Conservation (phyloP, 2,113 vertebrate genomes). For the Callipepla californica region DNA sequence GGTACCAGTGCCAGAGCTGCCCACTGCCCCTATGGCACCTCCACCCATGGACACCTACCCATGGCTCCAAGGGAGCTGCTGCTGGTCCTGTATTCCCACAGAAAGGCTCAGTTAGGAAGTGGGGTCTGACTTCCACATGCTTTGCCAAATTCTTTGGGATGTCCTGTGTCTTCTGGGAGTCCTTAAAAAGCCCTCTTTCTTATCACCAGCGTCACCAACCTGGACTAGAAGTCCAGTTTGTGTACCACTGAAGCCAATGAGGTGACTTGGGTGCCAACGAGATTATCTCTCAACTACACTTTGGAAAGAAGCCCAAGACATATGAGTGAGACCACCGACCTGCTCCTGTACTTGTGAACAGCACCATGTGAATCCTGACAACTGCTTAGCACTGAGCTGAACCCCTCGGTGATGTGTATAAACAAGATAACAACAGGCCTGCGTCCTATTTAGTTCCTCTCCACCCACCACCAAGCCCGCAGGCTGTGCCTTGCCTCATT, state of each 20-base stretch:
- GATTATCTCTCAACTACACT: not conserved
- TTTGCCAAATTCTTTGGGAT: not conserved
- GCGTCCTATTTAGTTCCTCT: slow-evolving; percentile 16
- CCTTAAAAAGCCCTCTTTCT: not conserved
- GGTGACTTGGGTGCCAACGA: not conserved
- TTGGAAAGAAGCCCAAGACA: not conserved
- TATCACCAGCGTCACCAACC: not conserved
- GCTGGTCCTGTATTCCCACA: not conserved
- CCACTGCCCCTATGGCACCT: not conserved
- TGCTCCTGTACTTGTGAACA: not conserved
- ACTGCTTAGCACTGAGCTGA: not conserved
- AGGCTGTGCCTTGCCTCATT: not conserved
- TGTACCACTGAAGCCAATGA: not conserved
- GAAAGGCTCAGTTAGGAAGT: not conserved
- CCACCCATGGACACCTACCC: too few species aligned
- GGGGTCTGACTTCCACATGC: not conserved
- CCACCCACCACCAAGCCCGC: slow-evolving; percentile 24
- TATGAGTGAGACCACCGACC: too few species aligned
- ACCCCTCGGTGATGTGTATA: not conserved
- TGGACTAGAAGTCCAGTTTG: not conserved
- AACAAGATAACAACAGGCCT: slow-evolving; percentile 27
- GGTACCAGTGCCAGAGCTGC: not conserved
- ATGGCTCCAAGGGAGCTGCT: not conserved
- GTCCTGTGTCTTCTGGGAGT: not conserved
- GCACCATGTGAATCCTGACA: not conserved